Percentiles rank a stretch among this genome's conserved stretches.
Evolutionary conservation across 2,797 vertebrate species (phyloP).

Genomic region (Girardinus metallicus): DNA sequence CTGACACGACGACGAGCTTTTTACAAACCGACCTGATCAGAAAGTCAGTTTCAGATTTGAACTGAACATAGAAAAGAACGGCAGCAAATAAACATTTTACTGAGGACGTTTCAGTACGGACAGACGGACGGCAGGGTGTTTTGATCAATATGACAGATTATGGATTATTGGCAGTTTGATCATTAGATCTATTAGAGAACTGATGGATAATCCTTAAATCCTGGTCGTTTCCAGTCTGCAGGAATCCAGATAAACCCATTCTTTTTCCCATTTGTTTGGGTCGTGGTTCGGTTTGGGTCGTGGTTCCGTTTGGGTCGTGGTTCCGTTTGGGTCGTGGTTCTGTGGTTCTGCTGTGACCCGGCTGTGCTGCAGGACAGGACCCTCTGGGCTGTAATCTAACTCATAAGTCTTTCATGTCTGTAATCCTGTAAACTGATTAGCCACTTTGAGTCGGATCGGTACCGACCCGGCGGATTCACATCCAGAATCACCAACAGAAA

Average conservation of each 20-base stretch:
- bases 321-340: too few relatives aligned
- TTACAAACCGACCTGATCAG: background rate
- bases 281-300: background rate
- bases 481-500: background rate
- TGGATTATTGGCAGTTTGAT: too few relatives aligned
- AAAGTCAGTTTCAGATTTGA: background rate
- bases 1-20: background rate
- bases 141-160: too few relatives aligned
- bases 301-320: too few relatives aligned
- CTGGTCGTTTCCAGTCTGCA: too few relatives aligned
- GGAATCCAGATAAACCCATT: background rate
- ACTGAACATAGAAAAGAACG: background rate
- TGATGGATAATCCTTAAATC: background rate
- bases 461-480: background rate
- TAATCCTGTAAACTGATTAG: conserved; percentile 4
- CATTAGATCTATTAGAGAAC: too few relatives aligned
- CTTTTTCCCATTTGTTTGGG: background rate
- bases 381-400: background rate
- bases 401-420: background rate
- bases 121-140: background rate
- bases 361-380: background rate
- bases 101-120: background rate
- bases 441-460: background rate
- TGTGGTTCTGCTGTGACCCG: too few relatives aligned
- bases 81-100: background rate